Evolutionary conservation across 2,797 vertebrate genomes (phyloP).

Genomic region (Enteromius unitaeniatus): DNA sequence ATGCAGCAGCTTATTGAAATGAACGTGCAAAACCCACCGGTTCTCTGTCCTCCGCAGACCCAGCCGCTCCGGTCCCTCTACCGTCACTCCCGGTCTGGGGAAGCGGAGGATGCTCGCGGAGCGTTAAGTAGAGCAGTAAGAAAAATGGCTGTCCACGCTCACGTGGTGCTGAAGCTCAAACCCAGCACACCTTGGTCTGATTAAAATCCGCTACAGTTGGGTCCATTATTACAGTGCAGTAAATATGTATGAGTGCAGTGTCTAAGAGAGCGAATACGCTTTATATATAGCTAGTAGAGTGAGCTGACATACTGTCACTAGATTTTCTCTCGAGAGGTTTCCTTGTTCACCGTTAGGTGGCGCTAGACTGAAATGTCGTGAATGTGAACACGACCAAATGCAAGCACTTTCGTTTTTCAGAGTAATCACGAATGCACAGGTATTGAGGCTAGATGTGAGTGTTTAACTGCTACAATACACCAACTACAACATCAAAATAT

Average conservation of each 20-base stretch:
- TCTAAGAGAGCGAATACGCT: neutral
- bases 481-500: neutral
- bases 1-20: neutral
- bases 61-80: neutral
- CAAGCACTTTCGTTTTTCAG: neutral
- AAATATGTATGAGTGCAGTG: neutral
- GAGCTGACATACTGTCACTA: too few relatives aligned
- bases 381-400: neutral
- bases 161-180: slow-evolving; percentile 4
- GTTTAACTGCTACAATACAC: neutral
- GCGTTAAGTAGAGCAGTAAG: too few relatives aligned
- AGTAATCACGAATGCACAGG: neutral
- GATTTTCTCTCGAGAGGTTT: neutral
- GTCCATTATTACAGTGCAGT: neutral
- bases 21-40: neutral
- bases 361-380: neutral
- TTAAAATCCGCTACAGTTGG: too few relatives aligned
- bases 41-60: neutral
- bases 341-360: neutral
- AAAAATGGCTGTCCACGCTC: neutral
- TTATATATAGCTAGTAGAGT: too few relatives aligned
- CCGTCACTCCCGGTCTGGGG: slow-evolving; percentile 30
- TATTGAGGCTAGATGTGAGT: neutral
- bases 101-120: neutral
- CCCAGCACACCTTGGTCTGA: neutral